A percentile compares a stretch with the other conserved stretches of the same genome.
These are phyloP conservation scores for Thamnophis elegans DNA, from an alignment of 2,797 vertebrate genomes.

Conservation along the genomic window DNA sequence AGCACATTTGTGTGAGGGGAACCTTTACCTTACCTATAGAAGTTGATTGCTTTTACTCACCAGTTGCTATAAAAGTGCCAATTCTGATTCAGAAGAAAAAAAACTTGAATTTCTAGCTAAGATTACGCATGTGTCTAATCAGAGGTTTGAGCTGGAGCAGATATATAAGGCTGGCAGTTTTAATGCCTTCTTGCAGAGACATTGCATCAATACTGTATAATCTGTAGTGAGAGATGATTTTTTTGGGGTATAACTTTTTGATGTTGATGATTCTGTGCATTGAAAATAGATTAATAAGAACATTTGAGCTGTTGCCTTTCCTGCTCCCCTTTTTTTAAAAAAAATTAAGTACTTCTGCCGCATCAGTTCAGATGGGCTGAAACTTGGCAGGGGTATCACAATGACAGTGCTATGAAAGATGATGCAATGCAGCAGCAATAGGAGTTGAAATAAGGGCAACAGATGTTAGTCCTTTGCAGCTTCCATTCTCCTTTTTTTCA, in stretches of 20 bases:
- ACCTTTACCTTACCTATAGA: background rate
- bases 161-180: background rate
- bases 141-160: background rate
- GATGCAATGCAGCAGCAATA: conserved; percentile 59
- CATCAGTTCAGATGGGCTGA: conserved; percentile 25
- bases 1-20: no score
- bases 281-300: background rate
- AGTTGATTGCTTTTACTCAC: background rate
- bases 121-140: background rate
- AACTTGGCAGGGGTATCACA: conserved; percentile 22
- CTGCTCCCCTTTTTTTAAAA: background rate
- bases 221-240: background rate
- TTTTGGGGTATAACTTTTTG: background rate
- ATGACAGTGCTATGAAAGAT: conserved; percentile 26
- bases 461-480: conserved; percentile 8
- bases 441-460: background rate
- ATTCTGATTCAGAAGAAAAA: background rate
- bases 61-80: background rate
- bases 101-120: background rate
- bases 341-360: background rate
- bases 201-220: background rate
- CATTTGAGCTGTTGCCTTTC: background rate
- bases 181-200: background rate
- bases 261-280: background rate
- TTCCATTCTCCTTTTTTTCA: conserved; percentile 3